These are phyloP conservation scores for Percina caprodes DNA, from an alignment of 2,113 vertebrate species.

Conservation along the genomic window DNA sequence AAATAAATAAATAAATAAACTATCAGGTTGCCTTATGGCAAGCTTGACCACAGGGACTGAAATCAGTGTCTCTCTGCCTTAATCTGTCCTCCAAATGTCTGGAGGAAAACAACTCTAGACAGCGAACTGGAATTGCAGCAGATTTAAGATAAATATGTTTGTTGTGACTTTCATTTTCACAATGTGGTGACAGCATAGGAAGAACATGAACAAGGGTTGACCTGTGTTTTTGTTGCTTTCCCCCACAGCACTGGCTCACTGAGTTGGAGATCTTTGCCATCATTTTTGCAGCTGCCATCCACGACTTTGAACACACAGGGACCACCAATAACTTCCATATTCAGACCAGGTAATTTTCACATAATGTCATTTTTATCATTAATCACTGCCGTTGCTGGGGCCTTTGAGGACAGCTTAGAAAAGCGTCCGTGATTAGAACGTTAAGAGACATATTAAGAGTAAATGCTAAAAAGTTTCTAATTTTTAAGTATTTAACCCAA, in stretches of 20 bases:
- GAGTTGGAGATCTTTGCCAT: slow-evolving; percentile 97
- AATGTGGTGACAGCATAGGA: neutral
- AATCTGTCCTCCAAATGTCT: too few relatives aligned
- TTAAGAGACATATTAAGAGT: neutral
- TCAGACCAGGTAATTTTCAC: slow-evolving; percentile 86
- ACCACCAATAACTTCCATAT: slow-evolving; percentile 99
- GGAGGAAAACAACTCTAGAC: too few relatives aligned
- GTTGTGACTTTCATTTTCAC: neutral
- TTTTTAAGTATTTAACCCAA: neutral
- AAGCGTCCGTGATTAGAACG: neutral
- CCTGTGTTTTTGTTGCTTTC: too few relatives aligned
- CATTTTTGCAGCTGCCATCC: slow-evolving; percentile 95
- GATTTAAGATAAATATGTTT: neutral
- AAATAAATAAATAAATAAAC: too few relatives aligned
- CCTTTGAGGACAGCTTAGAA: neutral
- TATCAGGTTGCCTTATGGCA: too few relatives aligned
- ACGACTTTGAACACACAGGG: slow-evolving; percentile 96
- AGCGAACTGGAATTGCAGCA: too few relatives aligned
- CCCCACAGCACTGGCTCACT: slow-evolving; percentile 92
- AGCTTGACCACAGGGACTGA: too few relatives aligned
- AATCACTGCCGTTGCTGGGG: neutral
- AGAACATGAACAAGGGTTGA: neutral
- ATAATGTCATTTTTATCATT: neutral
- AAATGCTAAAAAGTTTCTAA: neutral
- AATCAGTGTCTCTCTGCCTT: too few relatives aligned